Percentiles rank a stretch among this genome's conserved stretches.
Conservation (phyloP, 2,888 invertebrate genomes). For the Rhingia rostrata region DNA sequence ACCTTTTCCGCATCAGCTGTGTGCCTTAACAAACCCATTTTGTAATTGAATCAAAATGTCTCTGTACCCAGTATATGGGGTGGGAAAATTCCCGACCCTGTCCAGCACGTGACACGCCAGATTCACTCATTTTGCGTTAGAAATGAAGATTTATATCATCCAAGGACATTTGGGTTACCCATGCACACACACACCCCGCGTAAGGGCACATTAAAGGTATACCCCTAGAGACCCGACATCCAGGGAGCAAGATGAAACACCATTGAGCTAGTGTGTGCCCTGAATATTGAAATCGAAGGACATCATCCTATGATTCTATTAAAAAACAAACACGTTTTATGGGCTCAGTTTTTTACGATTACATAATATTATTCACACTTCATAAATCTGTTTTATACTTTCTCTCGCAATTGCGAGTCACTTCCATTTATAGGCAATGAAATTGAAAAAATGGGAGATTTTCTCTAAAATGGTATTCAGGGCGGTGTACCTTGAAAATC, state of each 20-base stretch:
- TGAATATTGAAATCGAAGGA: conserved; percentile 40
- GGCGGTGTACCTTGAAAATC: conserved; percentile 37
- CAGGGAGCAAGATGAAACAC: neutral
- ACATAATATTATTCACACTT: conserved; percentile 48
- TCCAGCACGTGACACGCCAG: conserved; percentile 8
- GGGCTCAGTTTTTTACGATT: conserved; percentile 5
- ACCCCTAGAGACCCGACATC: conserved; percentile 9
- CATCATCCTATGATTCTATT: neutral
- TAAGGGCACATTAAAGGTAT: neutral
- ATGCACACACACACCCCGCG: neutral
- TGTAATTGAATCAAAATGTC: neutral
- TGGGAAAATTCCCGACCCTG: neutral
- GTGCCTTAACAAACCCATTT: neutral
- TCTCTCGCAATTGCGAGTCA: conserved; percentile 43
- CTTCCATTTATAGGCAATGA: conserved; percentile 63
- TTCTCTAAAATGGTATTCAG: conserved; percentile 29
- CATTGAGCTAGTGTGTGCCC: neutral
- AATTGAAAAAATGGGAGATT: conserved; percentile 14
- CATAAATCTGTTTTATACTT: conserved; percentile 62
- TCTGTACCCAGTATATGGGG: no score
- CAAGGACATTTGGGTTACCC: conserved; percentile 12
- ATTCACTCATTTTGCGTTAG: conserved; percentile 1
- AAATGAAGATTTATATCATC: conserved; percentile 40
- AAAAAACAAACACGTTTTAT: conserved; percentile 21
- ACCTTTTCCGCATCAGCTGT: no score